Conservation (phyloP, 2,797 vertebrate species). For the Halcyon smyrnensis region DNA sequence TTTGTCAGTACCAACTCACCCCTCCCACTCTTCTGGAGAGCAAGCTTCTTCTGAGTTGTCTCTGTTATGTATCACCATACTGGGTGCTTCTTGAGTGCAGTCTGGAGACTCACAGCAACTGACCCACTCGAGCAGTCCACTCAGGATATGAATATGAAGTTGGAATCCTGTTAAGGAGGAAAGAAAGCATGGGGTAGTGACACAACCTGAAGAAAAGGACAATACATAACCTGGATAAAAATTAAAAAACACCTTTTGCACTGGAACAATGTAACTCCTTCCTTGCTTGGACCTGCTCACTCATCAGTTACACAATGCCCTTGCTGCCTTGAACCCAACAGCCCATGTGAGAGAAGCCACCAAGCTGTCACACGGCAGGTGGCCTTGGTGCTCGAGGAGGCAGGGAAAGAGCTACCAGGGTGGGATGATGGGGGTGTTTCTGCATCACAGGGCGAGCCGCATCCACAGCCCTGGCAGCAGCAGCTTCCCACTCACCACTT, state of each 20-base stretch:
- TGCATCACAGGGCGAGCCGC: accelerated
- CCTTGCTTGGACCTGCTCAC: not conserved
- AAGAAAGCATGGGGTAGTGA: not conserved
- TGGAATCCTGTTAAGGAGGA: not conserved
- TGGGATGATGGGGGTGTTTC: accelerated
- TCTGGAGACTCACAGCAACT: accelerated
- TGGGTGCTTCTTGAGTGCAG: not conserved
- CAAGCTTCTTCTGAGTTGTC: not conserved
- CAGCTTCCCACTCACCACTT: not conserved
- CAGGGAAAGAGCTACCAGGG: not conserved
- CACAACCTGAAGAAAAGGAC: not conserved
- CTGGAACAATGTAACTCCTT: not conserved
- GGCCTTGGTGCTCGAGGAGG: not conserved
- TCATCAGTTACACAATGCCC: not conserved
- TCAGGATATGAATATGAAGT: not conserved
- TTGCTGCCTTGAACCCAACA: not conserved
- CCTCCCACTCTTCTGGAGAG: accelerated
- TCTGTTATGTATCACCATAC: no score
- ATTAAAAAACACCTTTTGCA: not conserved
- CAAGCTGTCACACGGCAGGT: accelerated
- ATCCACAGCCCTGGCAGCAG: not conserved
- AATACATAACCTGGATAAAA: not conserved
- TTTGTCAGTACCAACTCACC: not conserved
- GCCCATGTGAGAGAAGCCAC: not conserved
- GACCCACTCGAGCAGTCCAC: not conserved